phyloP scores from a whole-genome alignment of 1,140 invertebrate genomes.

The Drosophila paulistorum region DNA sequence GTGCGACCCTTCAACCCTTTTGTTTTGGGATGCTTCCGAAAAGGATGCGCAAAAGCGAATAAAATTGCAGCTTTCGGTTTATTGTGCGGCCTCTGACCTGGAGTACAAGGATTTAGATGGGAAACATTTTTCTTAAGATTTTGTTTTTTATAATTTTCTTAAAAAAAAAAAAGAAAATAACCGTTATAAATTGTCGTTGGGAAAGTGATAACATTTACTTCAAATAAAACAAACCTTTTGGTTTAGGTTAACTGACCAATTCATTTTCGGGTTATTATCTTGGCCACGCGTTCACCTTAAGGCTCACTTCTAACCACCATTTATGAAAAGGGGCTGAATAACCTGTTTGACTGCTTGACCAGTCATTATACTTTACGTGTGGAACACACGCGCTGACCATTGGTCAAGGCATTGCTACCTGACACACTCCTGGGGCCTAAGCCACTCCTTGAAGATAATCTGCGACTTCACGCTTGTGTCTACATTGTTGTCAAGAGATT shows the following conservation, averaged over 20 bases:
- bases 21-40: conserved; percentile 42
- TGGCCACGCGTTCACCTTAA: conserved; percentile 49
- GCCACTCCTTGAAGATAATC: conserved; percentile 53
- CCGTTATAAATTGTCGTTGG: conserved; percentile 60
- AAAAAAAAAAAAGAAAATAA: conserved; percentile 44
- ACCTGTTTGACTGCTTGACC: conserved; percentile 67
- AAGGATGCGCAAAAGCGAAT: conserved; percentile 71
- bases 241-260: conserved; percentile 43
- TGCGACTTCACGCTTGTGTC: conserved; percentile 18
- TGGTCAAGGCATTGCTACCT: conserved; percentile 53
- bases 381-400: conserved; percentile 55
- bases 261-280: conserved; percentile 38
- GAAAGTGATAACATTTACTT: neutral
- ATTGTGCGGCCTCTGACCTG: conserved; percentile 42
- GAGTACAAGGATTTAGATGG: conserved; percentile 50
- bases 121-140: conserved; percentile 58
- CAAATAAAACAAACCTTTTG: conserved; percentile 17
- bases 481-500: conserved; percentile 46
- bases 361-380: conserved; percentile 30
- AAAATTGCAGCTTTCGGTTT: conserved; percentile 71
- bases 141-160: conserved; percentile 28
- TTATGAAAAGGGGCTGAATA: conserved; percentile 17
- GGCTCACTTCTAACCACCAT: conserved; percentile 43
- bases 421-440: conserved; percentile 16
- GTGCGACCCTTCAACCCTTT: conserved; percentile 73